A percentile compares a stretch with the other conserved stretches of the same genome.
phyloP scores from a whole-genome alignment of 2,888 invertebrate genomes.

The Cephus runcator region DNA sequence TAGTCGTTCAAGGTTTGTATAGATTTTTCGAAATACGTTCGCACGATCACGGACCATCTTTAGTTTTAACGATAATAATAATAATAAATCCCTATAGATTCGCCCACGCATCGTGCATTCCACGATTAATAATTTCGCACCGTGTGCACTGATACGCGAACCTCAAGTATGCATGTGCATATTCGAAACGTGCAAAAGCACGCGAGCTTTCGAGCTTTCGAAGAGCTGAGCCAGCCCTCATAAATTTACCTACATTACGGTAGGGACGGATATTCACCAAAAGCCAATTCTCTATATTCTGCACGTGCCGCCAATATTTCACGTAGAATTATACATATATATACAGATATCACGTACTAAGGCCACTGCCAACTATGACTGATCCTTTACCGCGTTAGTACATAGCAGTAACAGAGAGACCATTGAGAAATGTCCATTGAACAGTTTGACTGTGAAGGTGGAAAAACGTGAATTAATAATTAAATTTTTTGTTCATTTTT shows the following conservation, averaged over 20 bases:
- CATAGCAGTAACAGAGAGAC: too few species aligned
- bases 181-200: too few species aligned
- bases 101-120: too few species aligned
- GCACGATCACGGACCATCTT: too few species aligned
- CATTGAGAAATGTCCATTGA: too few species aligned
- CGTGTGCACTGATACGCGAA: not conserved
- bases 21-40: too few species aligned
- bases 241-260: slow-evolving; percentile 26
- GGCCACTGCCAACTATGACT: not conserved
- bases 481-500: too few species aligned
- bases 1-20: too few species aligned
- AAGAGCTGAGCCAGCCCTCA: slow-evolving; percentile 21
- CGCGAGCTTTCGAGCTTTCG: slow-evolving; percentile 1
- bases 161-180: too few species aligned
- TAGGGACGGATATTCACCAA: slow-evolving; percentile 21
- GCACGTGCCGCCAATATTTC: slow-evolving; percentile 10
- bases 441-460: too few species aligned
- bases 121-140: not conserved
- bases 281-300: slow-evolving; percentile 24
- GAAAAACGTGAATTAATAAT: too few species aligned
- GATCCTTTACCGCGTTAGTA: slow-evolving; percentile 14
- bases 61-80: too few species aligned
- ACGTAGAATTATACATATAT: not conserved
- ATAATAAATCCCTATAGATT: not conserved
- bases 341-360: not conserved